Conservation (phyloP, 2,888 invertebrate species). For the Herminia tarsipennalis region DNA sequence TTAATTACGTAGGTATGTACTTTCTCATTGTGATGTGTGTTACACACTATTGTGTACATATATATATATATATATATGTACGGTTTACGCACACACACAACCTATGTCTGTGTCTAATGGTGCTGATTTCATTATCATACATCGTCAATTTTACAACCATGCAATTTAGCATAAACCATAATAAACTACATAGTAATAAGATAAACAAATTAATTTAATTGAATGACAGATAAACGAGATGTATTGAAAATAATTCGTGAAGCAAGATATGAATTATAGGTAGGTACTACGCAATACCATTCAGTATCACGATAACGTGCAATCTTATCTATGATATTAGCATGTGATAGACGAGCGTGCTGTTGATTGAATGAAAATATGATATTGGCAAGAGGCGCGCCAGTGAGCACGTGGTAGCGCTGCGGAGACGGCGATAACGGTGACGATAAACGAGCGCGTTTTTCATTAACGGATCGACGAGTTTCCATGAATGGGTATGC, state of each 20-base stretch:
- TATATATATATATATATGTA: neutral
- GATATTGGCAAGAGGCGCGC: constrained; percentile 41
- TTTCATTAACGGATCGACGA: constrained; percentile 80
- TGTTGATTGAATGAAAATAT: constrained; percentile 67
- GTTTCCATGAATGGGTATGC: constrained; percentile 82
- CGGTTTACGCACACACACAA: neutral
- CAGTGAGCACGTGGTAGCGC: constrained; percentile 58
- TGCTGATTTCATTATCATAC: no score
- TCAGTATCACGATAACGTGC: constrained; percentile 28
- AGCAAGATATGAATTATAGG: neutral
- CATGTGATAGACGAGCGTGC: constrained; percentile 39
- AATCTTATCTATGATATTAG: constrained; percentile 50
- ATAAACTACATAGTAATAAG: no score
- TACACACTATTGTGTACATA: no score
- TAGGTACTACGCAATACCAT: constrained; percentile 26
- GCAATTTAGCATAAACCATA: no score
- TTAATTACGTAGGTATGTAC: constrained; percentile 17
- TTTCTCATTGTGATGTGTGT: constrained; percentile 23
- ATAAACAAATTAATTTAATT: no score
- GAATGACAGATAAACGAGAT: neutral
- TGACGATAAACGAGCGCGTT: constrained; percentile 67
- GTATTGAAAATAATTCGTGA: constrained; percentile 3
- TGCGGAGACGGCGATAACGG: constrained; percentile 63
- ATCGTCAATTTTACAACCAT: no score
- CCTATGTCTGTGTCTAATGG: no score